Conservation (phyloP, 2,797 vertebrate species). For the Trematomus bernacchii region DNA sequence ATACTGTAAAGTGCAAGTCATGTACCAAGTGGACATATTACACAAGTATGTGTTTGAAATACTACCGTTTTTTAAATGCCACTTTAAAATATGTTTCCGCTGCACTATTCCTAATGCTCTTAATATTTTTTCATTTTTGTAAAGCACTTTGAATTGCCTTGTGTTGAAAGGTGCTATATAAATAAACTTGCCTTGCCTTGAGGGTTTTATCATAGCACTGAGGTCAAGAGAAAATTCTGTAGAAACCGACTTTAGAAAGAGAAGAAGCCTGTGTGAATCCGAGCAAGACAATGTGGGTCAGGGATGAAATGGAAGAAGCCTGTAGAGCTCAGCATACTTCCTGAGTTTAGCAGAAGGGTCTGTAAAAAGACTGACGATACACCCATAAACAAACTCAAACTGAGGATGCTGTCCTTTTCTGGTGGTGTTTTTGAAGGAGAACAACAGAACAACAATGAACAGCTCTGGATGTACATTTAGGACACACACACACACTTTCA, state of each 20-base stretch:
- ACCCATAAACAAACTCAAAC: constrained; percentile 47
- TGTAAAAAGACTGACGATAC: constrained; percentile 27
- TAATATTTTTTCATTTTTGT: no score
- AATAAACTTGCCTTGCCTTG: no score
- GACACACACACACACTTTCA: neutral
- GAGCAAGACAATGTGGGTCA: constrained; percentile 8
- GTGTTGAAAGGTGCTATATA: no score
- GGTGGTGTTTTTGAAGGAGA: neutral
- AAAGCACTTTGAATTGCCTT: no score
- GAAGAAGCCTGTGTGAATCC: constrained; percentile 42
- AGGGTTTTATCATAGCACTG: no score
- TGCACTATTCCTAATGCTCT: no score
- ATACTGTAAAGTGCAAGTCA: no score
- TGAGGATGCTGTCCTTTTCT: constrained; percentile 37
- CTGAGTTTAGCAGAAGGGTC: constrained; percentile 63
- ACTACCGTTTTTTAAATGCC: no score
- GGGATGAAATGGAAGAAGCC: constrained; percentile 22
- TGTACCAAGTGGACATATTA: no score
- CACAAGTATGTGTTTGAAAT: no score
- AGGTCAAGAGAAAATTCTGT: no score
- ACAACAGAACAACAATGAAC: neutral
- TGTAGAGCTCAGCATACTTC: constrained; percentile 54
- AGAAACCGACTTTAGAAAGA: constrained; percentile 1
- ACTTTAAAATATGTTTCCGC: no score
- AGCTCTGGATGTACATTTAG: constrained; percentile 6